Percentiles rank a stretch among this genome's conserved stretches.
Evolutionary conservation across 2,797 vertebrate genomes (phyloP).

Genomic region (Galagoides demidoff): DNA sequence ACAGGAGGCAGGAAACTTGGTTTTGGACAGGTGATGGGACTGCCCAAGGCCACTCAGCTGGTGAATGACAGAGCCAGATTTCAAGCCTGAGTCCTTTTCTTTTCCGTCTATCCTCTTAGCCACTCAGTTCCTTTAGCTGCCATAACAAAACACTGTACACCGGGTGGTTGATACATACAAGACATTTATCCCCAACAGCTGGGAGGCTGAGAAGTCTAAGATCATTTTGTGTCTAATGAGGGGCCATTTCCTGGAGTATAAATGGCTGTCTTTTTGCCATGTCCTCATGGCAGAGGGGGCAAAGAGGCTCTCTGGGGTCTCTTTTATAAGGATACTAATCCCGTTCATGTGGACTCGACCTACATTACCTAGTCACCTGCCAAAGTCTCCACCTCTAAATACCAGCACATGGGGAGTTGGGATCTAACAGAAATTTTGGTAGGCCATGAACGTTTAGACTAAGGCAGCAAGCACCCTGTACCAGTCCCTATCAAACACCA

Average conservation of each 20-base stretch:
- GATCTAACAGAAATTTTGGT: not conserved
- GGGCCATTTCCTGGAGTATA: not conserved
- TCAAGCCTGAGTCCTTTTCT: not conserved
- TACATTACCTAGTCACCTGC: too few species aligned
- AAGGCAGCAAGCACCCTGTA: rapidly evolving
- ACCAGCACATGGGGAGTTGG: too few species aligned
- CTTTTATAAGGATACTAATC: not conserved
- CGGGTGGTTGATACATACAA: rapidly evolving
- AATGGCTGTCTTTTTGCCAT: not conserved
- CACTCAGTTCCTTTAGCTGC: rapidly evolving
- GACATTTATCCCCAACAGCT: not conserved
- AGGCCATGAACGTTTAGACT: too few species aligned
- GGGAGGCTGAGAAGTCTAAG: not conserved
- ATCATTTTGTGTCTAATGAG: not conserved
- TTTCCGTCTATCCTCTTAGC: not conserved
- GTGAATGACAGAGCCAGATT: not conserved
- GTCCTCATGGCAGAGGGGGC: not conserved
- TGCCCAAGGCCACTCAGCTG: not conserved
- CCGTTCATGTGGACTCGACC: too few species aligned
- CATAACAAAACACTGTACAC: not conserved
- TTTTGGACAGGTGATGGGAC: not conserved
- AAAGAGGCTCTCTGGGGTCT: not conserved
- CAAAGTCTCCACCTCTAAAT: not conserved
- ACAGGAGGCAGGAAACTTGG: not conserved
- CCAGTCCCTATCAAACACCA: not conserved